Conservation (phyloP, 2,888 invertebrate species). For the Eledona agricola region DNA sequence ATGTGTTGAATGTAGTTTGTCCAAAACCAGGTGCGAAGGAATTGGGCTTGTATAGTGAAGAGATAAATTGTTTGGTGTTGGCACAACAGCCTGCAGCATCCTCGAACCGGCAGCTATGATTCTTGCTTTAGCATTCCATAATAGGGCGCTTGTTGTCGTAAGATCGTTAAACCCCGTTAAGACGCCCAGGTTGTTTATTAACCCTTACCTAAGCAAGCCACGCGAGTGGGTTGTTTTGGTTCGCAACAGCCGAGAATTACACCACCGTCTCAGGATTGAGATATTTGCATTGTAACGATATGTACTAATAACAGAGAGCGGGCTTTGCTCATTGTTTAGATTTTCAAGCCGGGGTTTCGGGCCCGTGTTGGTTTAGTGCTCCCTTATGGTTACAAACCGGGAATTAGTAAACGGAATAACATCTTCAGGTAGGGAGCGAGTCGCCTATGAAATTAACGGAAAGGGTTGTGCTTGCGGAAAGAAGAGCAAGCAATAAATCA, state of each 20-base stretch:
- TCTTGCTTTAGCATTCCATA: slow-evolving; percentile 44
- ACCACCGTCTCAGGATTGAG: slow-evolving; percentile 34
- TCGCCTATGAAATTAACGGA: slow-evolving; percentile 15
- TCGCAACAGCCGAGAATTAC: slow-evolving; percentile 33
- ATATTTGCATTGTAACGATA: slow-evolving; percentile 40
- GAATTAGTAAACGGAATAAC: slow-evolving; percentile 28
- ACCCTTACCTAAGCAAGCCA: slow-evolving; percentile 39
- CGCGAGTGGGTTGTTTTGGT: slow-evolving; percentile 36
- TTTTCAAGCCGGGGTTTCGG: slow-evolving; percentile 34
- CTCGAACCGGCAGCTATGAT: slow-evolving; percentile 5
- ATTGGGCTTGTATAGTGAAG: too few species aligned
- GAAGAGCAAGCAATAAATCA: slow-evolving; percentile 22
- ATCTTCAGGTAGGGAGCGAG: slow-evolving; percentile 28
- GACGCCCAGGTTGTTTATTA: slow-evolving; percentile 43
- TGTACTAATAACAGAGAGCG: slow-evolving; percentile 36
- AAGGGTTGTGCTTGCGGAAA: slow-evolving; percentile 9
- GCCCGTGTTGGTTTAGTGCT: slow-evolving; percentile 34
- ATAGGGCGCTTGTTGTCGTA: slow-evolving; percentile 53
- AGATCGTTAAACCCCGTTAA: slow-evolving; percentile 51
- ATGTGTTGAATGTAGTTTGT: too few species aligned
- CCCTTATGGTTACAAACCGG: slow-evolving; percentile 28
- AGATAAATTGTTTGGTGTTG: too few species aligned
- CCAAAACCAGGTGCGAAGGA: too few species aligned
- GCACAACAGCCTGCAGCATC: not conserved
- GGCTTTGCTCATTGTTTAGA: slow-evolving; percentile 38